Evolutionary conservation across 1,140 invertebrate species (phyloP).

Genomic region (Sogatella furcifera): DNA sequence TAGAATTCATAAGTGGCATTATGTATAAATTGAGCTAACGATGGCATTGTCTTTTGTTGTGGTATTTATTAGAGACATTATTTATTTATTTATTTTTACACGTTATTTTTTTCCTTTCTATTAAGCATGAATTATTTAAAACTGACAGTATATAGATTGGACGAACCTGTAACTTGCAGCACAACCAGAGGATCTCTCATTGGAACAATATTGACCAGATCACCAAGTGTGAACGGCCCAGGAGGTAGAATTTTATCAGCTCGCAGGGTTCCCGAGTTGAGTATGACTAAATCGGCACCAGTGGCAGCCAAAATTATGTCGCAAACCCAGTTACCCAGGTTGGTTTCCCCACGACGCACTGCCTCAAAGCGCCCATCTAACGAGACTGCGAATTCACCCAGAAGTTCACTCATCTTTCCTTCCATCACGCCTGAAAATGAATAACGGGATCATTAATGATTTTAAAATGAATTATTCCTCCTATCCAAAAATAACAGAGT

Average conservation of each 20-base stretch:
- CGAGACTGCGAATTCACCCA: constrained; percentile 70
- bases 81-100: too few species aligned
- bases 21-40: too few species aligned
- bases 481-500: too few species aligned
- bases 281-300: constrained; percentile 67
- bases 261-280: constrained; percentile 80
- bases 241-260: constrained; percentile 63
- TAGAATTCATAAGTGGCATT: too few species aligned
- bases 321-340: constrained; percentile 79
- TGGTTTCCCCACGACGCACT: constrained; percentile 72
- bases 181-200: constrained; percentile 76
- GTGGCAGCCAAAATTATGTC: constrained; percentile 76
- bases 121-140: too few species aligned
- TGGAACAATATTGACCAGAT: constrained; percentile 71
- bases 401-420: constrained; percentile 67
- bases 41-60: too few species aligned
- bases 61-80: too few species aligned
- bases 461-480: too few species aligned
- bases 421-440: constrained; percentile 54
- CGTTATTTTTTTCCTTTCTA: too few species aligned
- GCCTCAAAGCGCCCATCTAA: constrained; percentile 72
- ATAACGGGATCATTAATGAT: too few species aligned
- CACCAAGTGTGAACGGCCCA: constrained; percentile 71
- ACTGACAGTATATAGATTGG: background rate
- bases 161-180: constrained; percentile 42